A percentile compares a stretch with the other conserved stretches of the same genome.
Evolutionary conservation across 2,888 invertebrate species (phyloP).

Genomic region (Volucella inanis): DNA sequence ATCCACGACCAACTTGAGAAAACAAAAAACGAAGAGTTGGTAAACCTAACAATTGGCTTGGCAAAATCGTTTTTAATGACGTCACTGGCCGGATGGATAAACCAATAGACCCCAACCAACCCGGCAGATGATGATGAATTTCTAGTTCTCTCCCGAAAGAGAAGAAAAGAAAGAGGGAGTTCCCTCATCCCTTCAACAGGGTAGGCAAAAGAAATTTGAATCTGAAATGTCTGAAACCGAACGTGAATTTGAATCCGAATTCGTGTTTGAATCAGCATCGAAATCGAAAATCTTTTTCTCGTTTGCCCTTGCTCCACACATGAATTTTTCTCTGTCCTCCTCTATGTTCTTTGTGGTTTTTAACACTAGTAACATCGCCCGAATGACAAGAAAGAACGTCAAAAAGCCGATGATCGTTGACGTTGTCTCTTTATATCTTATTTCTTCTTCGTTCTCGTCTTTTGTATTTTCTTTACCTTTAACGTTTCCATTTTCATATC

Average conservation of each 20-base stretch:
- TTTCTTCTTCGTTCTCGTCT: slow-evolving; percentile 20
- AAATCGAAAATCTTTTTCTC: no score
- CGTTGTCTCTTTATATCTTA: slow-evolving; percentile 36
- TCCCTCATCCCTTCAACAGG: not conserved
- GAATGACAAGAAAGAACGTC: slow-evolving; percentile 72
- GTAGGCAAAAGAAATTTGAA: slow-evolving; percentile 14
- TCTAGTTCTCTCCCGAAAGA: not conserved
- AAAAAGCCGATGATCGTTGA: slow-evolving; percentile 74
- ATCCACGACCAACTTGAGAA: not conserved
- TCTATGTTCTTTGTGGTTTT: slow-evolving; percentile 67
- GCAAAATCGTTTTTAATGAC: slow-evolving; percentile 40
- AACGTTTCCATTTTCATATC: slow-evolving; percentile 28
- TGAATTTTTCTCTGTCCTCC: slow-evolving; percentile 22
- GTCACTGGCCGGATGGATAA: slow-evolving; percentile 42
- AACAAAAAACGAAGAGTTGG: not conserved
- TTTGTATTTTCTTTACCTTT: slow-evolving; percentile 29
- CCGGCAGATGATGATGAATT: not conserved
- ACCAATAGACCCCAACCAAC: no score
- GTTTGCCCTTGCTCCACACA: slow-evolving; percentile 4
- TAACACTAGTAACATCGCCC: slow-evolving; percentile 55
- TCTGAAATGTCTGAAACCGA: slow-evolving; percentile 21
- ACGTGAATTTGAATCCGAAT: slow-evolving; percentile 18
- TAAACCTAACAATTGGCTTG: slow-evolving; percentile 4
- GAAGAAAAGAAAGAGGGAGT: not conserved
- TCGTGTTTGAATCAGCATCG: slow-evolving; percentile 1